Percentiles rank a stretch among this genome's conserved stretches.
These are phyloP conservation scores for Carcina quercana DNA, from an alignment of 2,888 invertebrate genomes.

Conservation along the genomic window DNA sequence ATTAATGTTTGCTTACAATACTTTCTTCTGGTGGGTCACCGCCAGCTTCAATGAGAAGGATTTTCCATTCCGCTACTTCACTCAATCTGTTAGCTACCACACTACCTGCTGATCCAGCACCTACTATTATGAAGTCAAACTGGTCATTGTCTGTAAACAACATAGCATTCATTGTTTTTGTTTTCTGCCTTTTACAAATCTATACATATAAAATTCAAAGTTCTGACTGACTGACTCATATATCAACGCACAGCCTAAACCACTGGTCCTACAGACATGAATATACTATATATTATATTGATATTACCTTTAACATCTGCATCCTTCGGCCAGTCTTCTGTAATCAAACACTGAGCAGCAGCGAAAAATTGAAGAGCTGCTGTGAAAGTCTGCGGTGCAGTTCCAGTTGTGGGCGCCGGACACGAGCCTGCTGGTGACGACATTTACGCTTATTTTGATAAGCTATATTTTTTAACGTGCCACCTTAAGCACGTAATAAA, in stretches of 20 bases:
- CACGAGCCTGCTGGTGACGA: no score
- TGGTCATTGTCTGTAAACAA: constrained; percentile 19
- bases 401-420: neutral
- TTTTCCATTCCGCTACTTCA: constrained; percentile 24
- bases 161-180: no score
- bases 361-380: constrained; percentile 11
- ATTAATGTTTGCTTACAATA: constrained; percentile 1
- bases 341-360: constrained; percentile 11
- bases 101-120: constrained; percentile 30
- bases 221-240: no score
- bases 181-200: no score
- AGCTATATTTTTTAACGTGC: no score
- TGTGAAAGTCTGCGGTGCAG: constrained; percentile 3
- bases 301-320: neutral
- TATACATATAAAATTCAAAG: no score
- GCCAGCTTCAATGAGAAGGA: constrained; percentile 26
- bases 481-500: no score
- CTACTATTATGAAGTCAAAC: constrained; percentile 32
- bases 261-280: no score
- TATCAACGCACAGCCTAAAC: no score
- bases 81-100: constrained; percentile 30
- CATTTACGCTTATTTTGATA: no score
- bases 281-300: no score
- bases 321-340: constrained; percentile 7
- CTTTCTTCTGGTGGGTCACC: constrained; percentile 1